phyloP scores from a whole-genome alignment of 2,888 invertebrate species.

The Lepidocyrtinus sp. region DNA sequence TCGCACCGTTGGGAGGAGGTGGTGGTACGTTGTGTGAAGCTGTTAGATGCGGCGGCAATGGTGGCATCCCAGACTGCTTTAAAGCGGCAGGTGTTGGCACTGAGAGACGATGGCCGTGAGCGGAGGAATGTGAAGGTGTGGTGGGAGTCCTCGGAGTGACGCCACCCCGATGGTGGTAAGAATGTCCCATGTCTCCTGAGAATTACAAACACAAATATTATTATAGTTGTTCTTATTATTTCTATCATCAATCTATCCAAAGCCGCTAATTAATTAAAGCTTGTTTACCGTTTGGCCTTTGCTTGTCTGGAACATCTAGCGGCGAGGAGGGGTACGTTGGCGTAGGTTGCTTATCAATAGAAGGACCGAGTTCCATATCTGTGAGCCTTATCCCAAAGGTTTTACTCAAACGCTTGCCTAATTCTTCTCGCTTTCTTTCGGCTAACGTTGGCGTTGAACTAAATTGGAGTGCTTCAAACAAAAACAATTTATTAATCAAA shows the following conservation, averaged over 20 bases:
- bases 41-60: slow-evolving; percentile 53
- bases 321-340: slow-evolving; percentile 38
- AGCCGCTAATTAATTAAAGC: neutral
- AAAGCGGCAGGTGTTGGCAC: slow-evolving; percentile 68
- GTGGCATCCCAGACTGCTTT: slow-evolving; percentile 68
- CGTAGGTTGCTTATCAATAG: slow-evolving; percentile 35
- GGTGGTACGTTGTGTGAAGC: neutral
- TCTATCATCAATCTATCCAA: neutral
- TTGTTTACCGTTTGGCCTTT: slow-evolving; percentile 46
- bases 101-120: slow-evolving; percentile 61
- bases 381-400: slow-evolving; percentile 54
- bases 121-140: neutral
- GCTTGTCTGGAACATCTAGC: slow-evolving; percentile 38
- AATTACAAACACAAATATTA: neutral
- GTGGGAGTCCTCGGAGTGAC: neutral
- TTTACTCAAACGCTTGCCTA: slow-evolving; percentile 81
- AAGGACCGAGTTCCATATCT: slow-evolving; percentile 24
- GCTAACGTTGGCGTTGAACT: slow-evolving; percentile 88
- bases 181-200: slow-evolving; percentile 36
- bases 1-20: slow-evolving; percentile 19
- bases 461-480: slow-evolving; percentile 72
- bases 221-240: neutral
- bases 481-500: neutral
- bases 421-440: slow-evolving; percentile 89
- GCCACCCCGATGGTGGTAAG: neutral